Conservation (phyloP, 2,888 invertebrate species). For the Molorchus minor region DNA sequence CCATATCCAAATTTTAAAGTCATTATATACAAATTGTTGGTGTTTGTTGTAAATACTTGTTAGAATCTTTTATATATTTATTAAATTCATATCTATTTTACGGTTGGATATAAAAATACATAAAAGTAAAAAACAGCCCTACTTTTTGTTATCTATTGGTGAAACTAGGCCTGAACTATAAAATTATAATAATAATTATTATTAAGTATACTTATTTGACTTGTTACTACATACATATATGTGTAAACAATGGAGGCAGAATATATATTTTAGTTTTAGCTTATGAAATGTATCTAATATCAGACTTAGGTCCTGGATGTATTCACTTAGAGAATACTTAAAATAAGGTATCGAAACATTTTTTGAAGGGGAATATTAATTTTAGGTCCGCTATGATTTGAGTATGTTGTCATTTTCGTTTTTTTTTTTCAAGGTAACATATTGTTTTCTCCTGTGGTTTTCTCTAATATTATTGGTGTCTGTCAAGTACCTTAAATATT, state of each 20-base stretch:
- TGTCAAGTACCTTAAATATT: slow-evolving; percentile 27
- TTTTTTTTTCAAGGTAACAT: too few species aligned
- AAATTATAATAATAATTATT: slow-evolving; percentile 46
- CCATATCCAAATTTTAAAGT: too few species aligned
- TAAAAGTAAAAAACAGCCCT: background rate
- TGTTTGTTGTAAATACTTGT: slow-evolving; percentile 41
- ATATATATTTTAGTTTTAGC: slow-evolving; percentile 46
- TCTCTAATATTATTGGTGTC: slow-evolving; percentile 13
- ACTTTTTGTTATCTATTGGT: slow-evolving; percentile 33
- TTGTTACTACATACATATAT: too few species aligned
- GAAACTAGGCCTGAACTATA: slow-evolving; percentile 43
- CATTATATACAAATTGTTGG: too few species aligned
- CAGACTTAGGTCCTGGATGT: slow-evolving; percentile 13
- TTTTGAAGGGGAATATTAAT: too few species aligned
- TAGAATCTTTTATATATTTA: slow-evolving; percentile 33
- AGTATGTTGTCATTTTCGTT: too few species aligned
- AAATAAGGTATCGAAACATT: too few species aligned
- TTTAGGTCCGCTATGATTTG: too few species aligned
- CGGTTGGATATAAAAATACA: too few species aligned
- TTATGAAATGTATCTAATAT: slow-evolving; percentile 41
- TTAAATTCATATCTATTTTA: slow-evolving; percentile 3
- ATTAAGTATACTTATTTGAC: too few species aligned
- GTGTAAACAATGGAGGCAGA: slow-evolving; percentile 43
- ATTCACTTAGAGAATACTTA: background rate
- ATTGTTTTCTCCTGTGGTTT: too few species aligned